phyloP scores from a whole-genome alignment of 2,113 vertebrate genomes.

The Alethe diademata region DNA sequence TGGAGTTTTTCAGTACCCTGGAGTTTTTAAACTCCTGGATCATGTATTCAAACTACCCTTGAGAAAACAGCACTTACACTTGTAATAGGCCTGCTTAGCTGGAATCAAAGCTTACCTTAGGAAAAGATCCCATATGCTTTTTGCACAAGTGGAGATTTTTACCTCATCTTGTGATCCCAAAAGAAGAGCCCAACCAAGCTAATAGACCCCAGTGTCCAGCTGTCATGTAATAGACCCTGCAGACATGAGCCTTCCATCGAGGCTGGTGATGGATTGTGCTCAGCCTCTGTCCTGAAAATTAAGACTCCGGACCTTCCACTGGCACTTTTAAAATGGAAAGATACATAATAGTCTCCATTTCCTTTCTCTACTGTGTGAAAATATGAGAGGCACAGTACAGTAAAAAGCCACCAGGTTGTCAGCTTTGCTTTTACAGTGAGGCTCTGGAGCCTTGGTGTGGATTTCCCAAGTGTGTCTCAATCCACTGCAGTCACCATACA shows the following conservation, averaged over 20 bases:
- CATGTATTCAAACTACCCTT: not conserved
- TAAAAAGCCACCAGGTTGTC: not conserved
- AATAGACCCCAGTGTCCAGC: not conserved
- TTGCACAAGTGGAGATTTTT: not conserved
- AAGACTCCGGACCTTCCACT: not conserved
- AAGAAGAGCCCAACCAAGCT: not conserved
- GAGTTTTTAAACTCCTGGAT: not conserved
- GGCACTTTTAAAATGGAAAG: not conserved
- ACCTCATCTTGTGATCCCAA: not conserved
- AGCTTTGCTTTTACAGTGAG: not conserved
- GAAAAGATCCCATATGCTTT: not conserved
- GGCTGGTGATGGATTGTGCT: not conserved
- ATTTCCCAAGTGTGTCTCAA: not conserved
- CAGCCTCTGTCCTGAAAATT: not conserved
- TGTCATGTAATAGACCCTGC: not conserved
- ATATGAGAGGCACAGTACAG: not conserved
- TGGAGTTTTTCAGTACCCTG: not conserved
- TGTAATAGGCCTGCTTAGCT: not conserved
- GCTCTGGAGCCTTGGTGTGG: not conserved
- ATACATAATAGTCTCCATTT: not conserved
- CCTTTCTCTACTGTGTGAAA: not conserved
- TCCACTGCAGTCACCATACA: accelerated
- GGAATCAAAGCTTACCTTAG: not conserved
- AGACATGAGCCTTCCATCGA: not conserved
- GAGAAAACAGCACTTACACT: not conserved